Percentiles rank a stretch among this genome's conserved stretches.
These are phyloP conservation scores for Tonatia bakeri DNA, from an alignment of 2,113 vertebrate genomes.

Conservation along the genomic window DNA sequence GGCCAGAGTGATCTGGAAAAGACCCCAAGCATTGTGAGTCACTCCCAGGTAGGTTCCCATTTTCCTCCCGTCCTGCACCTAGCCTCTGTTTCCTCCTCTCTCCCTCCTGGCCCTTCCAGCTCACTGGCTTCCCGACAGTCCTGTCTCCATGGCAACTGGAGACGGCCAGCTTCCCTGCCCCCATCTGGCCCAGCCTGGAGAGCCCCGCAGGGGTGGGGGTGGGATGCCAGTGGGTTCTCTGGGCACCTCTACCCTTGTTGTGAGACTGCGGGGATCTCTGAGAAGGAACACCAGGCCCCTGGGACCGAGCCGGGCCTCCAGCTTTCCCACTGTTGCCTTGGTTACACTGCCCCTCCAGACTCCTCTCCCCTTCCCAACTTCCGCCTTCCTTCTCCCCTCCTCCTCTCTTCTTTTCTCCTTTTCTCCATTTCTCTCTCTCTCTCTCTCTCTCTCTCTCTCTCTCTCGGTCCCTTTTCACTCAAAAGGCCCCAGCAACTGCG, in stretches of 20 bases:
- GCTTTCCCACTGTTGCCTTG: not conserved
- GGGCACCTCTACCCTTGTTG: not conserved
- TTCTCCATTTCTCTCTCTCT: not conserved
- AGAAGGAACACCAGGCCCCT: not conserved
- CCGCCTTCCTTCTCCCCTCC: not conserved
- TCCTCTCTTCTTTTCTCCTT: not conserved
- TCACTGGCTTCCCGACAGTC: slow-evolving; percentile 12
- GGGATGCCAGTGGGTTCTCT: not conserved
- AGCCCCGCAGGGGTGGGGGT: not conserved
- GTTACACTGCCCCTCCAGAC: not conserved
- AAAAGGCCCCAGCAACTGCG: not conserved
- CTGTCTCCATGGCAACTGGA: slow-evolving; percentile 45
- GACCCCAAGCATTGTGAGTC: not conserved
- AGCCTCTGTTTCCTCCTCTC: not conserved
- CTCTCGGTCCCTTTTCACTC: not conserved
- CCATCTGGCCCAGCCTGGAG: not conserved
- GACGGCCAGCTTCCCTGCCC: slow-evolving; percentile 39
- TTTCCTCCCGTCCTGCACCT: not conserved
- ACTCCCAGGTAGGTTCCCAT: not conserved
- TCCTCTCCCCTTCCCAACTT: not conserved
- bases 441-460: not conserved
- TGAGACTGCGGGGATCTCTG: not conserved
- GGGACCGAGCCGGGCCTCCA: not conserved
- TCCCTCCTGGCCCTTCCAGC: not conserved
- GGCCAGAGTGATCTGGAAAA: slow-evolving; percentile 43